These are phyloP conservation scores for Chaenodraco wilsoni DNA, from an alignment of 2,797 vertebrate species.

Conservation along the genomic window DNA sequence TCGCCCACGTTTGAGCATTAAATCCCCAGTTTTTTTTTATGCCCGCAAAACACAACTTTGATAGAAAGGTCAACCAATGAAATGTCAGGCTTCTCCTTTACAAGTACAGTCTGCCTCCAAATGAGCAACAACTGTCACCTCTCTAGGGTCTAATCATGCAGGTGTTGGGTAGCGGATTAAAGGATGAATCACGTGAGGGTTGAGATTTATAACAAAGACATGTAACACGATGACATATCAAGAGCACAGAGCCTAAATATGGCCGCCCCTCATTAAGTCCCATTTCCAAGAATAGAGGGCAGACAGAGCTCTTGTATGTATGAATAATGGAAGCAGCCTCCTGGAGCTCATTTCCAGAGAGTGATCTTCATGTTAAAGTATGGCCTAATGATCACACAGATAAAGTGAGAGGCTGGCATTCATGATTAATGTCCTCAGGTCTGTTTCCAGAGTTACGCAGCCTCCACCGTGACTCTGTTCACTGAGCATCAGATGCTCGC, in stretches of 20 bases:
- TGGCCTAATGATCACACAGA: slow-evolving; percentile 78
- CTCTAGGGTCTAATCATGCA: slow-evolving; percentile 30
- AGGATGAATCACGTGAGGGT: slow-evolving; percentile 11
- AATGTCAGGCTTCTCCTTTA: slow-evolving; percentile 9
- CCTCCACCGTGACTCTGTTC: slow-evolving; percentile 28
- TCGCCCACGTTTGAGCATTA: not conserved
- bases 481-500: slow-evolving; percentile 4
- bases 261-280: slow-evolving; percentile 72
- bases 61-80: slow-evolving; percentile 34
- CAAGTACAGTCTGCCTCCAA: slow-evolving; percentile 3
- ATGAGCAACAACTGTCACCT: slow-evolving; percentile 38
- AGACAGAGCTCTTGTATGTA: slow-evolving; percentile 68
- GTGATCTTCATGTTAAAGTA: slow-evolving; percentile 74
- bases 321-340: slow-evolving; percentile 82
- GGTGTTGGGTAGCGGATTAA: slow-evolving; percentile 24
- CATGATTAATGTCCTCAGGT: slow-evolving; percentile 74
- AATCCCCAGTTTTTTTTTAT: slow-evolving; percentile 13
- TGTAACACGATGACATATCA: slow-evolving; percentile 51
- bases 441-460: slow-evolving; percentile 54
- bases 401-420: slow-evolving; percentile 70
- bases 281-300: slow-evolving; percentile 79
- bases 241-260: slow-evolving; percentile 63
- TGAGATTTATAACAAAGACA: slow-evolving; percentile 42
- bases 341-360: slow-evolving; percentile 79
- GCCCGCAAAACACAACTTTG: slow-evolving; percentile 10